A percentile compares a stretch with the other conserved stretches of the same genome.
These are phyloP conservation scores for Lagopus leucura DNA, from an alignment of 2,113 vertebrate genomes.

Conservation along the genomic window DNA sequence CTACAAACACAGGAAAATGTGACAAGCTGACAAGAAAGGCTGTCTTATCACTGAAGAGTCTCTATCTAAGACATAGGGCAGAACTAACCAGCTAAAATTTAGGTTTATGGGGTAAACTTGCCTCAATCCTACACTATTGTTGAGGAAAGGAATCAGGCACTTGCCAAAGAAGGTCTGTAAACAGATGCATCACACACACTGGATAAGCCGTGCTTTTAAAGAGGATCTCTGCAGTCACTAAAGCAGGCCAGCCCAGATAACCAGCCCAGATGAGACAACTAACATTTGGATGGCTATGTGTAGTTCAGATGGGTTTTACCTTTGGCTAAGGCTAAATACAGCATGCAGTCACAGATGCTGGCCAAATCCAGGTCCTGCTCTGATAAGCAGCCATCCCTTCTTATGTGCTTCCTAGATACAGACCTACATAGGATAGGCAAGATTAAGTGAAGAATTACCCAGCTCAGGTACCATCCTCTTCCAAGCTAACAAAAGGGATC, in stretches of 20 bases:
- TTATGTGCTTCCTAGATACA: not conserved
- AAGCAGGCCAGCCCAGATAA: not conserved
- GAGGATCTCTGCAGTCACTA: not conserved
- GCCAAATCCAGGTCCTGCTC: not conserved
- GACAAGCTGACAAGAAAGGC: not conserved
- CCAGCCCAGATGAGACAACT: not conserved
- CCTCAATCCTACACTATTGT: not conserved
- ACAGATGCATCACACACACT: not conserved
- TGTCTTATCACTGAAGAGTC: accelerated
- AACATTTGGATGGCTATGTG: accelerated
- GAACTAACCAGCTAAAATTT: not conserved
- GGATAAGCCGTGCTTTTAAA: not conserved
- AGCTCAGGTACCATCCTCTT: not conserved
- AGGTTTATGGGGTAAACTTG: not conserved
- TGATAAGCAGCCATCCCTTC: not conserved
- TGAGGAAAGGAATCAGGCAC: not conserved
- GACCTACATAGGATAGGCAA: accelerated
- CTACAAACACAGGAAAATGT: not conserved
- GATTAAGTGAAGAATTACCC: not conserved
- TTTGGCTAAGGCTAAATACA: not conserved
- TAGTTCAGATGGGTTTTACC: accelerated
- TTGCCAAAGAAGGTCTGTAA: not conserved
- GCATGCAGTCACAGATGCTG: accelerated
- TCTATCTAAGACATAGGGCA: not conserved
- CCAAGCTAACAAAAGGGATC: not conserved